These are phyloP conservation scores for Drosophila sturtevanti DNA, from an alignment of 1,140 invertebrate species.

Conservation along the genomic window DNA sequence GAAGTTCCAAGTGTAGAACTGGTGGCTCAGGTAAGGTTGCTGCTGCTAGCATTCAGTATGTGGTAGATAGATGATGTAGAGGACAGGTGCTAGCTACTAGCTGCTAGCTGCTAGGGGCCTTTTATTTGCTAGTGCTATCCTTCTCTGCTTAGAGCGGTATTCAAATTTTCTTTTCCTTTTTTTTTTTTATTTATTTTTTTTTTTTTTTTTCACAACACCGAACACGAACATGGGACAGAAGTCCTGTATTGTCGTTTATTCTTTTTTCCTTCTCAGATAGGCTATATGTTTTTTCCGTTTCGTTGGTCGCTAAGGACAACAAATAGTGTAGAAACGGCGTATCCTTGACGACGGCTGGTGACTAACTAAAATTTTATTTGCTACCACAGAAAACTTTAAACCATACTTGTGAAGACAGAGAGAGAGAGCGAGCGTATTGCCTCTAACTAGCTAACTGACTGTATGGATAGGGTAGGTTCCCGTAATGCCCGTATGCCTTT, in stretches of 20 bases:
- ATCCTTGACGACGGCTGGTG: conserved; percentile 82
- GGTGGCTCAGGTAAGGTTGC: conserved; percentile 67
- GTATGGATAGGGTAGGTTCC: conserved; percentile 55
- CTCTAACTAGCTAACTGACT: conserved; percentile 18
- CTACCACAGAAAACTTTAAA: conserved; percentile 82
- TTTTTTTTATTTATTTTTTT: too few relatives aligned
- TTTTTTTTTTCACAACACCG: conserved; percentile 30
- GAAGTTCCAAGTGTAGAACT: conserved; percentile 78
- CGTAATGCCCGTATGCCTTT: conserved; percentile 45
- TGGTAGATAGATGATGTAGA: conserved; percentile 16
- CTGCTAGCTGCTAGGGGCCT: conserved; percentile 60
- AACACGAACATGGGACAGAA: conserved; percentile 7
- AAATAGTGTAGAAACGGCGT: conserved; percentile 69
- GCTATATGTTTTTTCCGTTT: conserved; percentile 35
- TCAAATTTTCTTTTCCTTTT: too few relatives aligned
- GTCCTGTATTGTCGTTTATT: conserved; percentile 2
- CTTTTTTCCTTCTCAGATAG: conserved; percentile 7
- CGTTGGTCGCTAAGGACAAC: conserved; percentile 65
- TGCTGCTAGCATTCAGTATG: conserved; percentile 6
- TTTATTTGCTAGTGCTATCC: conserved; percentile 56
- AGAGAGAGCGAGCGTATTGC: conserved; percentile 21
- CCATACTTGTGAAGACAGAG: conserved; percentile 41
- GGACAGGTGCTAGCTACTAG: neutral
- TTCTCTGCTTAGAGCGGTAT: conserved; percentile 53
- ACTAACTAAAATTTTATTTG: conserved; percentile 83